Evolutionary conservation across 30 jellyfish, hydroid and myxozoan genomes (phyloP).

Genomic region (Chrysaora quinquecirrha): DNA sequence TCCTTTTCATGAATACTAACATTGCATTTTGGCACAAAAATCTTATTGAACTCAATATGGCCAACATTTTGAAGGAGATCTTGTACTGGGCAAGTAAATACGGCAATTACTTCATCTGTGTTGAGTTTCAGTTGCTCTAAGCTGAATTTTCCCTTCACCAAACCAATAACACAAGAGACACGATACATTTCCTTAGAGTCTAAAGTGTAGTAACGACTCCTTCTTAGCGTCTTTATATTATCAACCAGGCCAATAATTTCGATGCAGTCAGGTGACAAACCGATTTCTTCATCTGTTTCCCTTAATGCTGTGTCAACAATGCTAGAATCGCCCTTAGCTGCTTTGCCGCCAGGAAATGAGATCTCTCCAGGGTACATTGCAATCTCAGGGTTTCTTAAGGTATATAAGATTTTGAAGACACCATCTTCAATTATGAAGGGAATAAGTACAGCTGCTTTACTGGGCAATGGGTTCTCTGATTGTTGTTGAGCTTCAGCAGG

Average conservation of each 20-base stretch:
- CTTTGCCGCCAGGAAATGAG: constrained; percentile 63
- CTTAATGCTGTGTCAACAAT: constrained; percentile 44
- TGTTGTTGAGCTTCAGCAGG: too few species aligned
- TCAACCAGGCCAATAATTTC: constrained; percentile 34
- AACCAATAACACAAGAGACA: constrained; percentile 37
- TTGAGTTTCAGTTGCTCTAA: background rate
- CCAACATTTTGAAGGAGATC: background rate
- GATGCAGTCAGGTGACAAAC: constrained; percentile 7
- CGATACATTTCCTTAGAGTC: background rate
- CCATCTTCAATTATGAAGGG: constrained; percentile 35
- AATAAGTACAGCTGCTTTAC: constrained; percentile 45
- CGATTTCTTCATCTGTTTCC: constrained; percentile 51
- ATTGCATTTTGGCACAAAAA: background rate
- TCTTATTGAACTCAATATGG: background rate
- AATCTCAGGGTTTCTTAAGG: constrained; percentile 24
- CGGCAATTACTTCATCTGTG: constrained; percentile 29
- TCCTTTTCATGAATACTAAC: background rate
- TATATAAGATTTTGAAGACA: constrained; percentile 2
- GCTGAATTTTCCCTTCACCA: background rate
- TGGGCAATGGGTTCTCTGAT: too few species aligned
- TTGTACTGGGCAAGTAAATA: constrained; percentile 3
- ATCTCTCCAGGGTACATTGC: constrained; percentile 17
- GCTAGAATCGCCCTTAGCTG: constrained; percentile 24
- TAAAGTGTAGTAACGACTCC: background rate
- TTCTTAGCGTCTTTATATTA: background rate